phyloP scores from a whole-genome alignment of 2,113 vertebrate genomes.

The Myodes glareolus region DNA sequence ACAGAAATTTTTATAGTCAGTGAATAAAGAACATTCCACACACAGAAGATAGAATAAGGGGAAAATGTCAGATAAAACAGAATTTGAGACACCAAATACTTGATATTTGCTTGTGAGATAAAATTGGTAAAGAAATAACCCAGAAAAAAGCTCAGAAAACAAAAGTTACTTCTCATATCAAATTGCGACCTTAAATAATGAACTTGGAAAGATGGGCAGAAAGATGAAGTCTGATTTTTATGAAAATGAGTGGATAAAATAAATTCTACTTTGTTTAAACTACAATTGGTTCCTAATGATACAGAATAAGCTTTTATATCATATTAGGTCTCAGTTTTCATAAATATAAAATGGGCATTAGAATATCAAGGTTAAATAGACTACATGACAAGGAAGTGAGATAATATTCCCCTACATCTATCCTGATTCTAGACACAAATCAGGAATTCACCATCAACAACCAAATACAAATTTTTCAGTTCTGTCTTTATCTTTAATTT shows the following conservation, averaged over 20 bases:
- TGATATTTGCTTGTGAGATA: neutral
- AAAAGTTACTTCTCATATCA: neutral
- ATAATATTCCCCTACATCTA: neutral
- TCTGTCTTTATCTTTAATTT: neutral
- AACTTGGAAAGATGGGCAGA: neutral
- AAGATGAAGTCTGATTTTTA: neutral
- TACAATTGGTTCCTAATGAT: neutral
- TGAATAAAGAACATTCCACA: neutral
- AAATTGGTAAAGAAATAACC: neutral
- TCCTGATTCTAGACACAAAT: neutral
- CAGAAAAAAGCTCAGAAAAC: neutral
- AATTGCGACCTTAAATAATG: slow-evolving; percentile 36
- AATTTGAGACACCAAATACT: neutral
- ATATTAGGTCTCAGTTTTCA: neutral
- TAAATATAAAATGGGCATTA: neutral
- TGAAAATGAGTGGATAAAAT: neutral
- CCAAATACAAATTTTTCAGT: neutral
- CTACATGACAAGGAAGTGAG: neutral
- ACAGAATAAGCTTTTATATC: neutral
- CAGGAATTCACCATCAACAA: neutral
- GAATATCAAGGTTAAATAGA: neutral
- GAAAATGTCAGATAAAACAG: neutral
- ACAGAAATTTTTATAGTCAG: neutral
- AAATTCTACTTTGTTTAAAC: neutral
- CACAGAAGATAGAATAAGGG: neutral